Conservation (phyloP, 1,140 invertebrate genomes). For the Aphelenchoides fujianensis region DNA sequence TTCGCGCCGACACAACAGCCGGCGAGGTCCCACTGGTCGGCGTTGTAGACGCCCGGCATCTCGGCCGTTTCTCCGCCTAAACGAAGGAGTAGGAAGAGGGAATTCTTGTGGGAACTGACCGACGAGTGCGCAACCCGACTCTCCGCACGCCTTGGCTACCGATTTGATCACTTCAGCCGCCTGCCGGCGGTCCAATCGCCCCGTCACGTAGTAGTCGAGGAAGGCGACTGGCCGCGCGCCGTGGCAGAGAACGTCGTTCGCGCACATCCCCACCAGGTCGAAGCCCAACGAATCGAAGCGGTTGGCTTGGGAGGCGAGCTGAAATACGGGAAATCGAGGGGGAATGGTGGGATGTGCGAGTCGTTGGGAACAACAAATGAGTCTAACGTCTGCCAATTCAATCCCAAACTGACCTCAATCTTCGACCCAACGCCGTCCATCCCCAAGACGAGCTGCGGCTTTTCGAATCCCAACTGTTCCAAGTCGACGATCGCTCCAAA, state of each 20-base stretch:
- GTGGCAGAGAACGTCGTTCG: constrained; percentile 89
- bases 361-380: no score
- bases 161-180: constrained; percentile 78
- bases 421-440: constrained; percentile 97
- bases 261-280: constrained; percentile 95
- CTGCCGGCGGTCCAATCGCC: constrained; percentile 74
- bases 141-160: constrained; percentile 79
- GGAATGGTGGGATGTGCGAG: no score
- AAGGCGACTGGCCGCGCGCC: constrained; percentile 92
- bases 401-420: constrained; percentile 79
- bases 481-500: constrained; percentile 89
- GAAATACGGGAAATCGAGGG: no score
- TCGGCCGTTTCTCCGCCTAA: constrained; percentile 89
- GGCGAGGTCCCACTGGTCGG: constrained; percentile 84
- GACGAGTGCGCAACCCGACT: constrained; percentile 81
- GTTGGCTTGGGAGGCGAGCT: constrained; percentile 77
- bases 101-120: no score
- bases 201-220: constrained; percentile 91
- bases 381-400: no score
- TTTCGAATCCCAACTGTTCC: constrained; percentile 70
- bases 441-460: constrained; percentile 84
- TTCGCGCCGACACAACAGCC: constrained; percentile 81
- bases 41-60: constrained; percentile 87
- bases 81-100: no score
- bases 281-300: constrained; percentile 83